Evolutionary conservation across 2,113 vertebrate genomes (phyloP).

Genomic region (Coturnix japonica): DNA sequence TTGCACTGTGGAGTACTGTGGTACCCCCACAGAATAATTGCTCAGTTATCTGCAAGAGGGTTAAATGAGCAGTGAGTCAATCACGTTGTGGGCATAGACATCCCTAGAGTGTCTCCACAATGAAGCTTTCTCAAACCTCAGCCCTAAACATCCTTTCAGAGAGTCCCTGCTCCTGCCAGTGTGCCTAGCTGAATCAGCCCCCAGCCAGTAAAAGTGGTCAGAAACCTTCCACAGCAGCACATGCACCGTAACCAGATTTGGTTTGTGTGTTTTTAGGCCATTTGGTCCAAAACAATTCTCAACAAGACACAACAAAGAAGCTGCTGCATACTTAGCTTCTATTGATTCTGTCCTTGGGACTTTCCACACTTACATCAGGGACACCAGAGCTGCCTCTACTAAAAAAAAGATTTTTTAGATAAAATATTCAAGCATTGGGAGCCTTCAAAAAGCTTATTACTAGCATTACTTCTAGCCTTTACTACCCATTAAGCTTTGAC

Average conservation of each 20-base stretch:
- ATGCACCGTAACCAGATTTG: neutral
- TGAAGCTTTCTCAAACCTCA: neutral
- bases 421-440: neutral
- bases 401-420: neutral
- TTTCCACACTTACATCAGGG: neutral
- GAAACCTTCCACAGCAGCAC: neutral
- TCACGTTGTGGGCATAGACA: neutral
- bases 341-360: neutral
- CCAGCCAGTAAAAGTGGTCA: neutral
- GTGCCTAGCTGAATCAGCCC: neutral
- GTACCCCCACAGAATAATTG: neutral
- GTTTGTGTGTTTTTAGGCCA: neutral
- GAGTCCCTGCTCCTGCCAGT: neutral
- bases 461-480: neutral
- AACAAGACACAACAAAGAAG: neutral
- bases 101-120: rapidly evolving
- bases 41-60: neutral
- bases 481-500: neutral
- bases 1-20: neutral
- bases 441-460: neutral
- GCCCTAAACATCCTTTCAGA: neutral
- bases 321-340: neutral
- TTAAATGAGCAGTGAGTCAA: neutral
- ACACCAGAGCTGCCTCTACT: neutral
- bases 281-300: neutral